Conservation (phyloP, 2,797 vertebrate species). For the Synaphobranchus kaupii region DNA sequence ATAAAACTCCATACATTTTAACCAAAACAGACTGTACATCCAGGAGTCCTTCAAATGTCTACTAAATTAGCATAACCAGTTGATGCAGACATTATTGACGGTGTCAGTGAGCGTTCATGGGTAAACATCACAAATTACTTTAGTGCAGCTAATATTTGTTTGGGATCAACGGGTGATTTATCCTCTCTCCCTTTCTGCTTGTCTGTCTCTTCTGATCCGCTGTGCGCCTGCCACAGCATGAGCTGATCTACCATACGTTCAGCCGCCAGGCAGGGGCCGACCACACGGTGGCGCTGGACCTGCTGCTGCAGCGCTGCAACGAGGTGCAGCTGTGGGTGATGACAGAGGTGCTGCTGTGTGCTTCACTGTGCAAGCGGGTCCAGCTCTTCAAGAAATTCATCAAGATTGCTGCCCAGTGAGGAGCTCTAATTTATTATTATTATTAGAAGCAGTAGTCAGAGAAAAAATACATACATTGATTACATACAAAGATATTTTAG, state of each 20-base stretch:
- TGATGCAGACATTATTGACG: background rate
- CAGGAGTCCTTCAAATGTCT: background rate
- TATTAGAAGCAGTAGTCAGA: background rate
- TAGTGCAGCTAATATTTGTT: background rate
- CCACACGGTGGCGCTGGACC: slow-evolving; percentile 84
- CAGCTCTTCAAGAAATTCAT: slow-evolving; percentile 98
- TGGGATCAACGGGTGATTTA: background rate
- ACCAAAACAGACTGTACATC: background rate
- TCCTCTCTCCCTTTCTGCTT: background rate
- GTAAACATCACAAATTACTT: background rate
- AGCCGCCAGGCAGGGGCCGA: slow-evolving; percentile 80
- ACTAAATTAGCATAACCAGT: background rate
- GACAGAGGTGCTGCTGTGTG: slow-evolving; percentile 91
- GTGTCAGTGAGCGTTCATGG: background rate
- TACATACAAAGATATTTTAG: background rate
- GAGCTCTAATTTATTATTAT: slow-evolving; percentile 38
- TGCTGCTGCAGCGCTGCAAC: slow-evolving; percentile 92
- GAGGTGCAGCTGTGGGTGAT: slow-evolving; percentile 97
- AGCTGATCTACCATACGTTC: slow-evolving; percentile 93
- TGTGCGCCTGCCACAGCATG: slow-evolving; percentile 82
- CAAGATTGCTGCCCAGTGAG: slow-evolving; percentile 97
- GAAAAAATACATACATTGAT: background rate
- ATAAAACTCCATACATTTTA: background rate
- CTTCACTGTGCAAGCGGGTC: slow-evolving; percentile 89
- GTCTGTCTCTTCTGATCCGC: background rate